phyloP scores from a whole-genome alignment of 2,113 vertebrate species.

The Rana temporaria region DNA sequence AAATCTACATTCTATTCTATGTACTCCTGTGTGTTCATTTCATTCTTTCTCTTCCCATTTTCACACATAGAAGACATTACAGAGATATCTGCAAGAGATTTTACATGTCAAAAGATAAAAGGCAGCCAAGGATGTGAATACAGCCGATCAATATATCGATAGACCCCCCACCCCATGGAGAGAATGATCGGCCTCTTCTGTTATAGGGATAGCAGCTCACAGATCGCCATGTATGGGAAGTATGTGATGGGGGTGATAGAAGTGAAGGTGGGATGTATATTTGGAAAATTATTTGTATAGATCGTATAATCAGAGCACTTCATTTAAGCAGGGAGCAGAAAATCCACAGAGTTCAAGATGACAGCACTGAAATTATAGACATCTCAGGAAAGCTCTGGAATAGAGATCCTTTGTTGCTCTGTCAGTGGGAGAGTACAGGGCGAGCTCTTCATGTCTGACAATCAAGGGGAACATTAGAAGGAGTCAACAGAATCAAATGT shows the following conservation, averaged over 20 bases:
- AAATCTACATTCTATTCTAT: no score
- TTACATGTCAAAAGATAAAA: slow-evolving; percentile 22
- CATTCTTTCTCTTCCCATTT: no score
- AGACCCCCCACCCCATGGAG: neutral
- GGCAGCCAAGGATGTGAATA: neutral
- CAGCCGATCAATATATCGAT: slow-evolving; percentile 35
- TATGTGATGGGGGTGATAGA: neutral
- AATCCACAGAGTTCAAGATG: neutral
- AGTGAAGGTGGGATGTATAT: slow-evolving; percentile 23
- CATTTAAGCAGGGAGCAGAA: slow-evolving; percentile 24
- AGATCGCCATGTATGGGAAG: slow-evolving; percentile 20
- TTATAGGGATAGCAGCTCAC: neutral
- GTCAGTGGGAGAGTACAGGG: neutral
- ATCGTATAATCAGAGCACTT: slow-evolving; percentile 5
- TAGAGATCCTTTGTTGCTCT: neutral
- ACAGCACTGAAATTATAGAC: slow-evolving; percentile 6
- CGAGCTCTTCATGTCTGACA: neutral
- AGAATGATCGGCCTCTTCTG: slow-evolving; percentile 12
- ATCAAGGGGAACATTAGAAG: no score
- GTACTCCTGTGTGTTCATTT: no score
- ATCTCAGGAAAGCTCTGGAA: neutral
- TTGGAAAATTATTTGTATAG: slow-evolving; percentile 25
- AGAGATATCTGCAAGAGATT: slow-evolving; percentile 4
- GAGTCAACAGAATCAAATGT: no score
- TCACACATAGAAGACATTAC: slow-evolving; percentile 5